These are phyloP conservation scores for Carlito syrichta DNA, from an alignment of 2,113 vertebrate genomes.

Conservation along the genomic window DNA sequence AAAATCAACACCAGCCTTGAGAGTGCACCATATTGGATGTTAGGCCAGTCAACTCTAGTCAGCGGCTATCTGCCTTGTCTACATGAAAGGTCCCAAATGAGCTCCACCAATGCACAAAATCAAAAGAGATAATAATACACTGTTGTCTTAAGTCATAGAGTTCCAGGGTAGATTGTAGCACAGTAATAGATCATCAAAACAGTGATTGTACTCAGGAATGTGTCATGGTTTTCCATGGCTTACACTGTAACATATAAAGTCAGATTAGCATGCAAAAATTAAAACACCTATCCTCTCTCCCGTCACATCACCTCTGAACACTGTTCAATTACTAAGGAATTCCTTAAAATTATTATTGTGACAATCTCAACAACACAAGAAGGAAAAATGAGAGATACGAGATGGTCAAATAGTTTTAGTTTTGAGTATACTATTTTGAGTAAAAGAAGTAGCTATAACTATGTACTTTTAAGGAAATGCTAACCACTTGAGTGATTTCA, in stretches of 20 bases:
- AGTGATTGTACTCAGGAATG: neutral
- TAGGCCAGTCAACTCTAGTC: neutral
- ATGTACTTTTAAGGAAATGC: neutral
- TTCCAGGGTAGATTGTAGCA: neutral
- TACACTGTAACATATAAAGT: neutral
- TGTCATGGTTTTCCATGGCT: neutral
- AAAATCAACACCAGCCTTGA: neutral
- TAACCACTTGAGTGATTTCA: neutral
- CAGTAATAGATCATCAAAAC: neutral
- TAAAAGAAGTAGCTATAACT: neutral
- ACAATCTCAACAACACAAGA: neutral
- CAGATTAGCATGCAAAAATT: neutral
- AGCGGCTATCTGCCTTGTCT: neutral
- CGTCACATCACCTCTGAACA: neutral
- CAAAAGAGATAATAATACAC: neutral
- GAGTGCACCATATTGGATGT: neutral
- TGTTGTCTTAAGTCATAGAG: neutral
- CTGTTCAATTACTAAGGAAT: neutral
- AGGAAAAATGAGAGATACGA: neutral
- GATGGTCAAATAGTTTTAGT: neutral
- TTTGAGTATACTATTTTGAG: neutral
- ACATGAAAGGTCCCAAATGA: neutral
- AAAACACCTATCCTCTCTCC: neutral
- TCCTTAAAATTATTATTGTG: neutral
- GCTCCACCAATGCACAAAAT: neutral